These are phyloP conservation scores for Ophthalmolycus amberensis DNA, from an alignment of 2,113 vertebrate species.

Conservation along the genomic window DNA sequence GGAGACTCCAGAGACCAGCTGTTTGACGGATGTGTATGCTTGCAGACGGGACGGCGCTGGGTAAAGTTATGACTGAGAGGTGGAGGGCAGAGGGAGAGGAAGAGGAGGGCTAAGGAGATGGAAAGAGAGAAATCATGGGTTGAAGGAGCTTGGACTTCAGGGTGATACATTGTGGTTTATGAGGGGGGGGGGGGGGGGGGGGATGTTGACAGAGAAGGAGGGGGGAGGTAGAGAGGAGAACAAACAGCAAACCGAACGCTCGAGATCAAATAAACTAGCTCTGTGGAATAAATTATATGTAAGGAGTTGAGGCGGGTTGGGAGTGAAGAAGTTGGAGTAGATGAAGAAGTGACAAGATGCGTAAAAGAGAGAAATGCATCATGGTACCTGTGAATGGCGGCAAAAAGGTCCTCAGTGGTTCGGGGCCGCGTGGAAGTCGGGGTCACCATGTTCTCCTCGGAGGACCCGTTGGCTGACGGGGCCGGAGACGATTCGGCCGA, in stretches of 20 bases:
- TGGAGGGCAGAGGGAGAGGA: constrained; percentile 36
- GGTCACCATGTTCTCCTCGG: constrained; percentile 83
- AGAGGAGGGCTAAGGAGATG: constrained; percentile 9
- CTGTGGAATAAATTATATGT: constrained; percentile 18
- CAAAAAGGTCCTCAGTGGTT: constrained; percentile 98
- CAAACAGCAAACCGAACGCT: constrained; percentile 5
- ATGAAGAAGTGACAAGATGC: constrained; percentile 1
- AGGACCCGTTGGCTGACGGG: constrained; percentile 75
- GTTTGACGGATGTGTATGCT: constrained; percentile 44
- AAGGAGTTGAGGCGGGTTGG: not conserved
- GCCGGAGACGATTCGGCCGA: constrained; percentile 73
- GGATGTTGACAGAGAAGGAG: constrained; percentile 1
- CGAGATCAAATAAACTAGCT: not conserved
- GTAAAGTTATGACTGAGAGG: constrained; percentile 66
- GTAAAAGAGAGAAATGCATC: constrained; percentile 7
- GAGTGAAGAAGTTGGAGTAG: not conserved
- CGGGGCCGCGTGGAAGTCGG: constrained; percentile 90
- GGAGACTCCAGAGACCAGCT: constrained; percentile 22
- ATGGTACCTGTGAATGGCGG: constrained; percentile 95
- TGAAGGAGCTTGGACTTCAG: constrained; percentile 31
- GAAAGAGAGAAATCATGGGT: constrained; percentile 27
- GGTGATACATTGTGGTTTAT: constrained; percentile 41
- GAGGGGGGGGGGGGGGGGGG: not conserved
- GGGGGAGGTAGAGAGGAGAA: not conserved
- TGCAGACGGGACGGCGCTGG: constrained; percentile 49